Percentiles rank a stretch among this genome's conserved stretches.
phyloP scores from a whole-genome alignment of 1,140 invertebrate species.

The Cydia amplana region DNA sequence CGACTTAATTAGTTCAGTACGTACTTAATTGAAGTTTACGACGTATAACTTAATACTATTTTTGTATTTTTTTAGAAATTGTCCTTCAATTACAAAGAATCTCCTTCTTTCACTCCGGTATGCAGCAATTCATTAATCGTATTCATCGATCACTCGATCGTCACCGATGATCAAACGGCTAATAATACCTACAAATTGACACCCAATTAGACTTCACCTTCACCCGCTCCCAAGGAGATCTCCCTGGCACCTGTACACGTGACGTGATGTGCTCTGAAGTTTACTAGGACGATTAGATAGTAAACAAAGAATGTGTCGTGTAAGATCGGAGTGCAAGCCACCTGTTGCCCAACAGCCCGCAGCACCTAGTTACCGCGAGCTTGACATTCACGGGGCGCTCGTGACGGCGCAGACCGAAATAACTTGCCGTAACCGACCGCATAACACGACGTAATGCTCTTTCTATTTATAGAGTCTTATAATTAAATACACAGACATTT shows the following conservation, averaged over 20 bases:
- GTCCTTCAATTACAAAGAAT: no score
- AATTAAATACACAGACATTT: slow-evolving; percentile 72
- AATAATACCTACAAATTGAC: background rate
- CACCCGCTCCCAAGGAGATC: background rate
- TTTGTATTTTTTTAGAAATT: no score
- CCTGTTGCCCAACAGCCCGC: slow-evolving; percentile 64
- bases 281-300: background rate
- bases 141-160: no score
- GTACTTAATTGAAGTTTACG: no score
- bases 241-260: background rate
- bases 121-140: no score
- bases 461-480: slow-evolving; percentile 71
- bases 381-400: slow-evolving; percentile 70
- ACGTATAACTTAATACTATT: no score
- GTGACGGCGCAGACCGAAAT: slow-evolving; percentile 72
- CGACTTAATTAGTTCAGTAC: no score
- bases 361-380: slow-evolving; percentile 65
- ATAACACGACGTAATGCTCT: slow-evolving; percentile 70
- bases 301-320: slow-evolving; percentile 33
- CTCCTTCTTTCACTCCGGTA: no score
- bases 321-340: slow-evolving; percentile 56
- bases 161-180: no score
- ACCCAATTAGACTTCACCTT: background rate
- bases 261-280: background rate
- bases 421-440: slow-evolving; percentile 71